Evolutionary conservation across 2,113 vertebrate species (phyloP), one percentile per base, ranked within the genome.

Genomic region (Poicephalus gulielmi): DNA sequence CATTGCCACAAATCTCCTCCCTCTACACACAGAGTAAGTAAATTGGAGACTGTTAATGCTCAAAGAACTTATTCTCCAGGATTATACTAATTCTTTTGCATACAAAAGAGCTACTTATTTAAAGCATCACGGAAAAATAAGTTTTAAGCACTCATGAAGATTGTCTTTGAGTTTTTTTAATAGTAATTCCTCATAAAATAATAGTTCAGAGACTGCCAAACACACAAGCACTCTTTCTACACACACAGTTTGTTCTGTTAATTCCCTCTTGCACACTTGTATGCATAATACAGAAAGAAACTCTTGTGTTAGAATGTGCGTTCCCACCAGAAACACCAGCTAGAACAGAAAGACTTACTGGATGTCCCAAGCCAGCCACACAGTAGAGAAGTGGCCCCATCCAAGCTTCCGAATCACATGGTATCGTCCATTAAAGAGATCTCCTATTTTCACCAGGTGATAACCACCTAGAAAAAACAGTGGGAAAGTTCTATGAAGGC

Each of bases 301-400:
- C 18, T 39, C 53, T 15, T 47, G 25, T 13, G 23, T 39, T 11
- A 28, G 39, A 49, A 84, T 64, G 31, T 9, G 8, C 59, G 22
- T 8, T 77, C 41, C 79, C 44, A 20, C 44, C 81, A 88, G 87
- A 84, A 96, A 66, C 44, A 39, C 9, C 3, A 70, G 31, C 31
- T 50, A 59, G 22, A 86, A 44, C 13, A 83, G 13, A 37, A 91
- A 11, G 77, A 97, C 99, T 98, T 98, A 99, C 99, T 99, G 99
- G 95, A 99, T 99, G 95, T 99, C 99, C 99, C 99, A 99, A n/a
- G 99, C 99, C 84, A 99, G 96, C 99, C 99, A 99, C 91, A 99
- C 99, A 8, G 99, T 99, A 91, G 99, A 99, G 97, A 99, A 99
- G 97, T 99, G 99, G 43, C 99, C 99, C 99, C 99, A 99, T 94